A percentile compares a stretch with the other conserved stretches of the same genome.
These are phyloP conservation scores for Porites australiensis DNA, from an alignment of 64 coral and sea anemone genomes.

Conservation along the genomic window DNA sequence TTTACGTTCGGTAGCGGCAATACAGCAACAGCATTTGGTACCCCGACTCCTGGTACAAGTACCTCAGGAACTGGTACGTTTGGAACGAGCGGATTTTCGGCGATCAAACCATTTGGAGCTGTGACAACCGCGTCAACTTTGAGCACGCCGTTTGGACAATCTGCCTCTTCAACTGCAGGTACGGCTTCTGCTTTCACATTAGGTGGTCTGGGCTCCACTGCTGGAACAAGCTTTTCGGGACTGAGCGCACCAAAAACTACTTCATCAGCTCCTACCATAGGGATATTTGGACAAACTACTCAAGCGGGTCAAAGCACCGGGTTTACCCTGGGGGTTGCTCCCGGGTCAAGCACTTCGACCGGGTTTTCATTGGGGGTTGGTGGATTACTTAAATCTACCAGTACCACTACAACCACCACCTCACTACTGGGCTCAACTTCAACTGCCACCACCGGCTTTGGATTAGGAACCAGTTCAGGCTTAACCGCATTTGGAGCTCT, in stretches of 20 bases:
- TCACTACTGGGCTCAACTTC: conserved; percentile 36
- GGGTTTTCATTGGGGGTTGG: background rate
- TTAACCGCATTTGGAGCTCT: conserved; percentile 19
- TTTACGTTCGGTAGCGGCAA: conserved; percentile 20
- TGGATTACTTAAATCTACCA: conserved; percentile 37
- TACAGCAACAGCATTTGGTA: conserved; percentile 10
- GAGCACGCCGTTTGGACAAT: conserved; percentile 37
- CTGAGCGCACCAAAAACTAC: conserved; percentile 50
- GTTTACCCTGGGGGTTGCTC: background rate
- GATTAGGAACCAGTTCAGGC: background rate
- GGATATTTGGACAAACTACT: conserved; percentile 34
- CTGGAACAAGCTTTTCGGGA: background rate
- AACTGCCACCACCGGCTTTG: conserved; percentile 16
- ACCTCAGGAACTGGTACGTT: background rate
- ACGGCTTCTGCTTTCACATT: conserved; percentile 31
- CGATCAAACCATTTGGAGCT: conserved; percentile 50
- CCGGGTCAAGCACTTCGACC: background rate
- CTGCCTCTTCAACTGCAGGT: background rate
- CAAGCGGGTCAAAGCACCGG: conserved; percentile 26
- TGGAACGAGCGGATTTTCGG: conserved; percentile 35
- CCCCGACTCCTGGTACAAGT: conserved; percentile 21
- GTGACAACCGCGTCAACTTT: conserved; percentile 4
- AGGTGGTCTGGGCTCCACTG: conserved; percentile 11
- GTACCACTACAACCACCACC: conserved; percentile 37
- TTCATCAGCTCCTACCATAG: conserved; percentile 19